A percentile compares a stretch with the other conserved stretches of the same genome.
Evolutionary conservation across 1,140 invertebrate species (phyloP).

Genomic region (Monochamus saltuarius): DNA sequence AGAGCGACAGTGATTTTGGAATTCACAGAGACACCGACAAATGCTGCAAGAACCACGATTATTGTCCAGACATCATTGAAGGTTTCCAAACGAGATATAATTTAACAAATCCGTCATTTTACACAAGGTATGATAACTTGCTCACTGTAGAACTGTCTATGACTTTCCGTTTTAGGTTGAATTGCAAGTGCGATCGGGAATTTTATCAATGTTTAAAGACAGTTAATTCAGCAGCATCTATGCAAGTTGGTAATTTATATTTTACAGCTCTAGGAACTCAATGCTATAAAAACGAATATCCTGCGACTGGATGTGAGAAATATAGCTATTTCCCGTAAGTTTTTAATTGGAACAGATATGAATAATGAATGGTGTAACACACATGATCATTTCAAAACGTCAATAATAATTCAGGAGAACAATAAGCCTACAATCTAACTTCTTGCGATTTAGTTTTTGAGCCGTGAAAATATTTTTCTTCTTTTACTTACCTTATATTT

Average conservation of each 20-base stretch:
- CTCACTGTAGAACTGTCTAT: background rate
- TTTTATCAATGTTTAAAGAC: constrained; percentile 66
- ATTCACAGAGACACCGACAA: constrained; percentile 64
- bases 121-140: constrained; percentile 31
- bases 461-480: no score
- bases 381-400: no score
- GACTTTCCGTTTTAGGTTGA: constrained; percentile 53
- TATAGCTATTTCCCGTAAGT: constrained; percentile 39
- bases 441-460: no score
- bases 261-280: constrained; percentile 65
- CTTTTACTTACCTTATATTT: no score
- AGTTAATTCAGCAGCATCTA: constrained; percentile 54
- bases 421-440: no score
- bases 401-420: no score
- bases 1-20: constrained; percentile 70
- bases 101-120: constrained; percentile 59
- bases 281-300: constrained; percentile 69
- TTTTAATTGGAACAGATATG: constrained; percentile 41
- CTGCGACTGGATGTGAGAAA: constrained; percentile 60
- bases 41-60: constrained; percentile 78
- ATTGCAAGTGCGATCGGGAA: constrained; percentile 67
- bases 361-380: no score
- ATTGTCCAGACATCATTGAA: constrained; percentile 66
- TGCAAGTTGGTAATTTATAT: constrained; percentile 65
- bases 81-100: constrained; percentile 60